These are phyloP conservation scores for Potamarius usumacintae DNA, from an alignment of 2,113 vertebrate genomes.

Conservation along the genomic window DNA sequence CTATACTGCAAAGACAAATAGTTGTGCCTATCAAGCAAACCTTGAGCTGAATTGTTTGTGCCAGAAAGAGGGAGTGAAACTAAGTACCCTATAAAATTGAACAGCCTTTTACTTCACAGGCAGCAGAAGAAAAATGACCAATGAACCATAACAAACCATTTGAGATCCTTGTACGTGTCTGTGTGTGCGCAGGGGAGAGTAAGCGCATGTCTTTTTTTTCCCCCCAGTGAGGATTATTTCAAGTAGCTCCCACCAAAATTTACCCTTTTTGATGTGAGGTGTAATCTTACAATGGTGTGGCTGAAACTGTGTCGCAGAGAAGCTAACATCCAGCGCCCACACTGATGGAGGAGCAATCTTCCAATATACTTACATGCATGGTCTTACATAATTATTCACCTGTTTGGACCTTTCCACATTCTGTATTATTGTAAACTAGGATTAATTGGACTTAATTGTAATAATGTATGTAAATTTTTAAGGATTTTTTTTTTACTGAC, in stretches of 20 bases:
- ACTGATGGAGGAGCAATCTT: background rate
- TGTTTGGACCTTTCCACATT: background rate
- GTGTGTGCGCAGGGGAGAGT: background rate
- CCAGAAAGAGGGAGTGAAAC: conserved; percentile 4
- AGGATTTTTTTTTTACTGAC: background rate
- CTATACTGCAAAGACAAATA: background rate
- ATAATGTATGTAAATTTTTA: background rate
- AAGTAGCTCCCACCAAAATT: background rate
- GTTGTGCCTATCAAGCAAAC: background rate
- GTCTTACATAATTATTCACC: background rate
- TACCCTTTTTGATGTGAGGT: conserved; percentile 3
- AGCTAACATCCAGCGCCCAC: background rate
- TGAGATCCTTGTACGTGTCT: conserved; percentile 5
- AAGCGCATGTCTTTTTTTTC: background rate
- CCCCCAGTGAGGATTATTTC: background rate
- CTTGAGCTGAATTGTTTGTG: background rate
- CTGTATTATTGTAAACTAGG: background rate
- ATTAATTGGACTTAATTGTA: background rate
- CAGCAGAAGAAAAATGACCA: conserved; percentile 21
- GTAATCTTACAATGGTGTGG: background rate
- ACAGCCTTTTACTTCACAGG: conserved; percentile 16
- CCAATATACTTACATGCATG: background rate
- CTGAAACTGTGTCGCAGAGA: background rate
- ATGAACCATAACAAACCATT: conserved; percentile 30
- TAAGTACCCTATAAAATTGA: conserved; percentile 4